These are phyloP conservation scores for Isoperla grammatica DNA, from an alignment of 2,888 invertebrate genomes.

Conservation along the genomic window DNA sequence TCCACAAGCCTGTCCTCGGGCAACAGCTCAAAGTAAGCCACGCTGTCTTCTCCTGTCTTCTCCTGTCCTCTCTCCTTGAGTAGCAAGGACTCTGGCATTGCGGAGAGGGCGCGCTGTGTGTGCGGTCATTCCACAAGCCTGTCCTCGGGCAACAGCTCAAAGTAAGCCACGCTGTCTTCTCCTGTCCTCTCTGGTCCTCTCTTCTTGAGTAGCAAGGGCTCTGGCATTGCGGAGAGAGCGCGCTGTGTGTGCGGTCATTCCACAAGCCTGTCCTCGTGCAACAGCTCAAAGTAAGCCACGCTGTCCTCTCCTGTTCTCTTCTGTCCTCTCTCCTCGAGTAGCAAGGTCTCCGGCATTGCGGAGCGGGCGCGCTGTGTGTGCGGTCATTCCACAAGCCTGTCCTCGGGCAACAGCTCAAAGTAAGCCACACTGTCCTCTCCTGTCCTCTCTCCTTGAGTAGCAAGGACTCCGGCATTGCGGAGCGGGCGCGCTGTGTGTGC, in stretches of 20 bases:
- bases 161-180: too few species aligned
- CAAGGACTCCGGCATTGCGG: conserved; percentile 72
- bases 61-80: too few species aligned
- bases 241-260: conserved; percentile 63
- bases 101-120: conserved; percentile 51
- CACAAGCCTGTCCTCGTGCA: conserved; percentile 59
- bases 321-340: too few species aligned
- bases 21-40: conserved; percentile 67
- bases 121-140: conserved; percentile 62
- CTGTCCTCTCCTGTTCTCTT: too few species aligned
- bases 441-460: too few species aligned
- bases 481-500: conserved; percentile 54
- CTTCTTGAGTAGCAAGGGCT: conserved; percentile 78
- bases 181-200: too few species aligned
- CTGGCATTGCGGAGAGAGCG: conserved; percentile 58
- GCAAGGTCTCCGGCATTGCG: conserved; percentile 74
- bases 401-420: conserved; percentile 68
- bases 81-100: conserved; percentile 76
- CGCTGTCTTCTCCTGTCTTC: too few species aligned
- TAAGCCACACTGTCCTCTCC: too few species aligned
- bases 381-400: conserved; percentile 59
- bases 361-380: conserved; percentile 54
- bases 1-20: conserved; percentile 61
- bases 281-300: conserved; percentile 68
- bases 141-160: conserved; percentile 65